phyloP scores from a whole-genome alignment of 2,797 vertebrate species.

The Alcedo atthis region DNA sequence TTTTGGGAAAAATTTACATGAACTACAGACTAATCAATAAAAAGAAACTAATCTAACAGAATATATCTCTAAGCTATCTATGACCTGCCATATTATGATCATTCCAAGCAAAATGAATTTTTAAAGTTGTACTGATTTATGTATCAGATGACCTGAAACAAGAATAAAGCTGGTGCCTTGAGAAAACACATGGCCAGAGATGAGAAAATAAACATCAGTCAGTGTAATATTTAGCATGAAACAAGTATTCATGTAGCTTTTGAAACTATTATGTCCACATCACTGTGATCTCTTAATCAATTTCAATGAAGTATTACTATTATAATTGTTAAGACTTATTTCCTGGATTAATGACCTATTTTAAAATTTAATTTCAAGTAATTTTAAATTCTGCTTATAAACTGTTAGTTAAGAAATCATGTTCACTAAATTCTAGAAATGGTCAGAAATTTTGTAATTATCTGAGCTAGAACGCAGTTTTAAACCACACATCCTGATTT shows the following conservation, averaged over 20 bases:
- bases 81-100: background rate
- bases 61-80: background rate
- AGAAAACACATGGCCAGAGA: background rate
- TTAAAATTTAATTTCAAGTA: slow-evolving; percentile 55
- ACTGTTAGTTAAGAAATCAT: background rate
- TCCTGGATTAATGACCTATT: slow-evolving; percentile 25
- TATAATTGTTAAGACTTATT: slow-evolving; percentile 42
- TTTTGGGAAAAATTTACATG: background rate
- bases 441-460: background rate
- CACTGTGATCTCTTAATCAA: slow-evolving; percentile 1
- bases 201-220: background rate
- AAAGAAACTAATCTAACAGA: background rate
- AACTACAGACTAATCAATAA: background rate
- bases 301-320: background rate
- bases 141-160: background rate
- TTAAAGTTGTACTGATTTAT: background rate
- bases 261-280: slow-evolving; percentile 15
- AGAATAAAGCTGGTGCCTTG: background rate
- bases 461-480: background rate
- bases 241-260: background rate
- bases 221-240: background rate
- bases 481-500: background rate
- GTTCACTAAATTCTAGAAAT: background rate
- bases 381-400: slow-evolving; percentile 27
- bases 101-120: background rate